Conservation (phyloP, 2,113 vertebrate genomes). For the Oostethus manadensis region DNA sequence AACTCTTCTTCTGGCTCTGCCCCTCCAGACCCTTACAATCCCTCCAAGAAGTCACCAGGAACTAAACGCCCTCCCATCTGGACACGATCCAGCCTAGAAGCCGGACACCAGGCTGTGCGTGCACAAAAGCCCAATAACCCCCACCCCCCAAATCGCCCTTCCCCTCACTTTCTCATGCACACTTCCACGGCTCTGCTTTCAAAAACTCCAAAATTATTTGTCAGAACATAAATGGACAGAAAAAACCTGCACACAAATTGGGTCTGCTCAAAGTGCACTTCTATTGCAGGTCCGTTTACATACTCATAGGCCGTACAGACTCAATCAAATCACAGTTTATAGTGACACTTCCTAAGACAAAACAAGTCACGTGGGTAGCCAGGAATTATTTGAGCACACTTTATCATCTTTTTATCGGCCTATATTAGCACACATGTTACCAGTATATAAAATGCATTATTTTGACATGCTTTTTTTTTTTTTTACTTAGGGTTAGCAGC, state of each 20-base stretch:
- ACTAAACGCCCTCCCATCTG: constrained; percentile 70
- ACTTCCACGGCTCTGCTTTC: background rate
- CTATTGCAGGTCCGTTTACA: too few relatives aligned
- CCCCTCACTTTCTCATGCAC: constrained; percentile 40
- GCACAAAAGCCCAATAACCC: constrained; percentile 51
- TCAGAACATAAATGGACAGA: constrained; percentile 37
- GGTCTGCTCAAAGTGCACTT: too few relatives aligned
- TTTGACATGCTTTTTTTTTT: too few relatives aligned
- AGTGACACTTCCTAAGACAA: too few relatives aligned
- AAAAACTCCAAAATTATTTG: constrained; percentile 7
- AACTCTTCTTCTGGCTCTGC: constrained; percentile 66
- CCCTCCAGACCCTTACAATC: constrained; percentile 50
- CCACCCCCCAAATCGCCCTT: constrained; percentile 1
- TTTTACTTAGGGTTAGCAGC: too few relatives aligned
- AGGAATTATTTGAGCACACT: too few relatives aligned
- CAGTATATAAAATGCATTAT: too few relatives aligned
- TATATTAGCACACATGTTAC: too few relatives aligned
- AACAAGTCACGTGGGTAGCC: too few relatives aligned
- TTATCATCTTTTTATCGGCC: too few relatives aligned
- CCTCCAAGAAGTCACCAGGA: constrained; percentile 60
- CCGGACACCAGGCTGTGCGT: constrained; percentile 56
- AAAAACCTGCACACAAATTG: background rate
- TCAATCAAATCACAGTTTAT: too few relatives aligned
- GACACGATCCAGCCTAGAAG: constrained; percentile 70
- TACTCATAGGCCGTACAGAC: too few relatives aligned